A percentile compares a stretch with the other conserved stretches of the same genome.
phyloP scores from a whole-genome alignment of 2,113 vertebrate species.

The Redunca redunca region DNA sequence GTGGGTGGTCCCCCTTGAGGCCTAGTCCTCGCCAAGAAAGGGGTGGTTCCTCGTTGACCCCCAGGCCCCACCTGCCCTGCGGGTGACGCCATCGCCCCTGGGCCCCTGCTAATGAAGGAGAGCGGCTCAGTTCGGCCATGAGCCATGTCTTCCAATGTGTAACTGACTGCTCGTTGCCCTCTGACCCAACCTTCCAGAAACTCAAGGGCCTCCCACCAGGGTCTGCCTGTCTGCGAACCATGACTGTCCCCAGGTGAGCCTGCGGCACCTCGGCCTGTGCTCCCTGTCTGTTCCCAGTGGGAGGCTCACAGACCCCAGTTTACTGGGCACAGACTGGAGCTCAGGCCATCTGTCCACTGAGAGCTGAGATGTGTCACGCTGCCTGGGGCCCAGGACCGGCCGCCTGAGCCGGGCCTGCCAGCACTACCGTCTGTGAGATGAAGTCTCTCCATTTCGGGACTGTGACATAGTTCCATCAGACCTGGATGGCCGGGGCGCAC shows the following conservation, averaged over 20 bases:
- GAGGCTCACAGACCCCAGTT: not conserved
- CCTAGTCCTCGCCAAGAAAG: not conserved
- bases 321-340: not conserved
- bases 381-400: not conserved
- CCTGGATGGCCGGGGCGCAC: not conserved
- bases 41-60: not conserved
- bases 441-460: conserved; percentile 76
- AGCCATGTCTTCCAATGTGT: rapidly evolving
- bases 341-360: rapidly evolving
- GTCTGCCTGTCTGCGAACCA: not conserved
- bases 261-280: rapidly evolving
- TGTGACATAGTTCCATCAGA: conserved; percentile 62
- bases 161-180: not conserved
- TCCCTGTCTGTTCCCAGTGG: not conserved
- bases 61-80: not conserved
- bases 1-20: not conserved
- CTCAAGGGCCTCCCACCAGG: not conserved
- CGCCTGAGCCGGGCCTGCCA: not conserved
- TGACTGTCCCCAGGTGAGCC: not conserved
- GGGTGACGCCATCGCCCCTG: not conserved
- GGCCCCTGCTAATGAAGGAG: not conserved
- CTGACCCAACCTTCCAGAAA: not conserved
- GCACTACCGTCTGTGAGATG: conserved; percentile 71
- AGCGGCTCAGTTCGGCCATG: rapidly evolving
- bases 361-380: not conserved